Percentiles rank a stretch among this genome's conserved stretches.
phyloP scores from a whole-genome alignment of 2,888 invertebrate genomes.

The Tribolium freemani region DNA sequence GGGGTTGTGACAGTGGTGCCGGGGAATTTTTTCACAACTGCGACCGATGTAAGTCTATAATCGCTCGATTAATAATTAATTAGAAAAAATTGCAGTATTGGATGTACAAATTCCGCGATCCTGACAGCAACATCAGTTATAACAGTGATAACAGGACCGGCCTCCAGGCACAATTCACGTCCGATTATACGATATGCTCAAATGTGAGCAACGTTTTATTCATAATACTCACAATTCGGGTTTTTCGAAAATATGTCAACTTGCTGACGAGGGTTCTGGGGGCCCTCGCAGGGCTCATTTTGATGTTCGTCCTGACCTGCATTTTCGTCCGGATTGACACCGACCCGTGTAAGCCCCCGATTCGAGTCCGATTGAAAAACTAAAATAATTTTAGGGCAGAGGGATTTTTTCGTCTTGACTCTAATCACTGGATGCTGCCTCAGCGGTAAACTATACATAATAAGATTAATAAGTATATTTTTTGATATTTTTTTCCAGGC shows the following conservation, averaged over 20 bases:
- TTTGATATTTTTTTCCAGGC: slow-evolving; percentile 22
- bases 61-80: neutral
- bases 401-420: slow-evolving; percentile 37
- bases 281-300: neutral
- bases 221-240: neutral
- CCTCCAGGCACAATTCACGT: slow-evolving; percentile 9
- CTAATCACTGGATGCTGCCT: slow-evolving; percentile 32
- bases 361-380: no score
- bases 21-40: slow-evolving; percentile 22
- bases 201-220: slow-evolving; percentile 5
- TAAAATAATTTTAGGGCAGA: slow-evolving; percentile 42
- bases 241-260: neutral
- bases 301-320: slow-evolving; percentile 20
- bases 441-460: no score
- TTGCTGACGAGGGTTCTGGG: neutral
- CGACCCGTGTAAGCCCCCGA: slow-evolving; percentile 41
- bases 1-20: slow-evolving; percentile 24
- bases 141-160: slow-evolving; percentile 13
- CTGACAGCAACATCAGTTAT: neutral
- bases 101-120: slow-evolving; percentile 35
- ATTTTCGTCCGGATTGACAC: slow-evolving; percentile 40
- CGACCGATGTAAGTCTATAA: slow-evolving; percentile 27
- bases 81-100: slow-evolving; percentile 8
- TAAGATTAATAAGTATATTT: no score
- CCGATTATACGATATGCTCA: neutral